Conservation (phyloP, 2,113 vertebrate species). For the Sinocyclocheilus anophthalmus region DNA sequence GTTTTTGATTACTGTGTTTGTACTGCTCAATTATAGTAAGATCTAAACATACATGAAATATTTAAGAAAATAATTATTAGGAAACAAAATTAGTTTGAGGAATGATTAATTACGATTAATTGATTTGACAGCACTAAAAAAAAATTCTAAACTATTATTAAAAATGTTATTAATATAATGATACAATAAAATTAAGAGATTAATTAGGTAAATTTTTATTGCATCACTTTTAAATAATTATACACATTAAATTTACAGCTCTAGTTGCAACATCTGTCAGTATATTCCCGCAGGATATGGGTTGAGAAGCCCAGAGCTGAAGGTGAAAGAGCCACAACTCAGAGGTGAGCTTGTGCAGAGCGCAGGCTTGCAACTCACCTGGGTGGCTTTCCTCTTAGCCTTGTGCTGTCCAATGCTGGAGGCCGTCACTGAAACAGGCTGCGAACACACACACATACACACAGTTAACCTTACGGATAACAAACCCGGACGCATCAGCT, state of each 20-base stretch:
- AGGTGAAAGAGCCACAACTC: slow-evolving; percentile 1
- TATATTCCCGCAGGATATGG: background rate
- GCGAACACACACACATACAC: slow-evolving; percentile 47
- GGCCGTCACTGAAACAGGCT: slow-evolving; percentile 72
- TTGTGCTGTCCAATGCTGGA: slow-evolving; percentile 68
- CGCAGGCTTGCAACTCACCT: slow-evolving; percentile 61
- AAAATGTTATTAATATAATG: background rate
- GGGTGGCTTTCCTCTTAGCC: slow-evolving; percentile 58
- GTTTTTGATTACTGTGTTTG: background rate
- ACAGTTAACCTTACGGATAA: slow-evolving; percentile 34
- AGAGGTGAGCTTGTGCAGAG: background rate
- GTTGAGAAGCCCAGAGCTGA: background rate
- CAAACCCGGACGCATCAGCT: slow-evolving; percentile 18
- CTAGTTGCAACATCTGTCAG: background rate
- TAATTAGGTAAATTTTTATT: background rate
- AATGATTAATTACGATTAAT: background rate
- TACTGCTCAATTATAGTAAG: background rate
- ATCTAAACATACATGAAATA: background rate
- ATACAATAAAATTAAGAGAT: background rate
- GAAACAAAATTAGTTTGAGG: background rate
- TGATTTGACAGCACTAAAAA: background rate
- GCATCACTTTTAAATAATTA: background rate
- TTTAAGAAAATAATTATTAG: background rate
- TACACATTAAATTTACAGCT: background rate
- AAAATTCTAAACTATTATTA: background rate